Evolutionary conservation across 1,140 invertebrate species (phyloP).

Genomic region (Diachasmimorpha longicaudata): DNA sequence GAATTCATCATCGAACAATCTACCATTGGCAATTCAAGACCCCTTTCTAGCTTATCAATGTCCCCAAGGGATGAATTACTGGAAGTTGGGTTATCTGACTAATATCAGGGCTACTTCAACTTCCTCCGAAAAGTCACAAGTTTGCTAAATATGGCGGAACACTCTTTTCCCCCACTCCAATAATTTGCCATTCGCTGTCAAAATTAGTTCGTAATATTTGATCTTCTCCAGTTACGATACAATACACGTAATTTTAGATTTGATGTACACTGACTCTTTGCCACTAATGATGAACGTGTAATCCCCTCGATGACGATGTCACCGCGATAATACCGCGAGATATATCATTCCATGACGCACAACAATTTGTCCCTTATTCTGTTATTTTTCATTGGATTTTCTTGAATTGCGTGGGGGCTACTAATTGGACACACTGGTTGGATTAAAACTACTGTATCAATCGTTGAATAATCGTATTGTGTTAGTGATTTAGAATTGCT

Average conservation of each 20-base stretch:
- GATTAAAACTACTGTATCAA: not conserved
- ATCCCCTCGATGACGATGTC: not conserved
- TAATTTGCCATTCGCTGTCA: slow-evolving; percentile 19
- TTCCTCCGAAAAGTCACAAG: slow-evolving; percentile 32
- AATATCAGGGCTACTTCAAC: slow-evolving; percentile 8
- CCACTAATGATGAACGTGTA: not conserved
- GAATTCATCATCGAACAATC: not conserved
- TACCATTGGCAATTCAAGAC: slow-evolving; percentile 14
- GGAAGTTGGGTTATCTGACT: not conserved
- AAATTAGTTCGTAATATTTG: not conserved
- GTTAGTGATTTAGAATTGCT: not conserved
- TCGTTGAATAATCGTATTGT: not conserved
- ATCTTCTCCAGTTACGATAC: not conserved
- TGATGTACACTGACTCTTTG: not conserved
- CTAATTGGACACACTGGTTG: not conserved
- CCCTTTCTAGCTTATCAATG: not conserved
- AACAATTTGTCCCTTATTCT: not conserved
- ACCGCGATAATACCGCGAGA: not conserved
- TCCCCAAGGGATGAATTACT: not conserved
- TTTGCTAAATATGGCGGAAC: slow-evolving; percentile 29
- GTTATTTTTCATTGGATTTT: not conserved
- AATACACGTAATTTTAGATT: not conserved
- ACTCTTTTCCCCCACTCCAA: not conserved
- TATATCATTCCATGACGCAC: slow-evolving; percentile 7
- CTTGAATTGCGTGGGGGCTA: not conserved